Base-by-base conservation (phyloP, 30 jellyfish, hydroid and myxozoan genomes). In the Cassiopea xamachana region DNA sequence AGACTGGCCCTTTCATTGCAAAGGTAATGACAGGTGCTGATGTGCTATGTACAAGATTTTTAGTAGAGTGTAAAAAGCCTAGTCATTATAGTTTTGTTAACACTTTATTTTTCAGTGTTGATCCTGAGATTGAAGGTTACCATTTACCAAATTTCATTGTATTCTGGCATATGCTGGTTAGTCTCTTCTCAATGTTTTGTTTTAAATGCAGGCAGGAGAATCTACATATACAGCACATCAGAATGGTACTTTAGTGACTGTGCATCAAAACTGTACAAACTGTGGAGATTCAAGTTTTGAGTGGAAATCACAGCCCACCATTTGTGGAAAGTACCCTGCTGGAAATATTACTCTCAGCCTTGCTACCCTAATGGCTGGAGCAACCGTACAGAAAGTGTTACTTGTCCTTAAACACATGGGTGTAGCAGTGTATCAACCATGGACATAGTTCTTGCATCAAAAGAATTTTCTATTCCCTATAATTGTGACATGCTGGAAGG, bases 201-300 rank as follows among this genome's bases (percentile, higher is more conserved):
- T 87, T 78, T 46, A 46, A 58, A 67, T 87, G 89, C n/a, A 77
- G 64, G 64, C 74, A 60, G 12, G 87, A 55, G 15, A 60, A 9
- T 48, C 94, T 9, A 6, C 80, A 39, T 79, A 77, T 10, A 47
- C 58, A 9, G 80, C 80, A 82, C 43, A 46, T 19, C 75, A 60
- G 58, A 80, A 60, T 80, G 91, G 91, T 44, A 80, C 83, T 48
- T 79, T 89, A 91, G 96, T 80, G 43, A 89, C 91, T 69, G 92
- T 89, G 48, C n/a, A 59, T 8, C 96, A 89, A 70, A n/a, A 51
- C 45, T 89, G 96, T 61, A 12, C 44, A 48, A 39, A n/a, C 15
- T 80, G 96, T 74, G 84, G 91, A 44, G 90, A 82, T 13, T 45
- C 55, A 46, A 9, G 74, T 8, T 87, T 87, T 62, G 73, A 16